A percentile compares a stretch with the other conserved stretches of the same genome.
Evolutionary conservation across 2,113 vertebrate genomes (phyloP).

Genomic region (Hemicordylus capensis): DNA sequence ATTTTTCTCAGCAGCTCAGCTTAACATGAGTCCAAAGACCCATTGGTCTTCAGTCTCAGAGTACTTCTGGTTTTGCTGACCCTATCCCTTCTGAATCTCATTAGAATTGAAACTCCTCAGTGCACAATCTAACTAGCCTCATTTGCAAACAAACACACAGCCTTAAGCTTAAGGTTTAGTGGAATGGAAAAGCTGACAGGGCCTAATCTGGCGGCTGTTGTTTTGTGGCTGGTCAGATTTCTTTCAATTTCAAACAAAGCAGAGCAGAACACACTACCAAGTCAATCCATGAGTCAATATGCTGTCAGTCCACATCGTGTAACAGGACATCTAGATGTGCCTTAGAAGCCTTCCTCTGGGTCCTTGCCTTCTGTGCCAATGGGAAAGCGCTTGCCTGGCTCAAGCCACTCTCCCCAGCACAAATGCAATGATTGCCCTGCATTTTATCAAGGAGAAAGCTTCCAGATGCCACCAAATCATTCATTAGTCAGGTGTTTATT

Average conservation of each 20-base stretch:
- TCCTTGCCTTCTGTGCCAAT: neutral
- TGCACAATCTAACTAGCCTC: slow-evolving; percentile 18
- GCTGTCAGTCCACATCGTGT: neutral
- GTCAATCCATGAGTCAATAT: neutral
- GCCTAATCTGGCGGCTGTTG: slow-evolving; percentile 28
- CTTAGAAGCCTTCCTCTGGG: neutral
- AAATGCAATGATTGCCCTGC: slow-evolving; percentile 6
- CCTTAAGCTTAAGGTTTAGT: slow-evolving; percentile 39
- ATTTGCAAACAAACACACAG: slow-evolving; percentile 16
- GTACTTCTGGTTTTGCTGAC: slow-evolving; percentile 36
- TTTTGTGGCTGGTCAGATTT: slow-evolving; percentile 43
- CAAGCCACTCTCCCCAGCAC: neutral
- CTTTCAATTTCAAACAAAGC: slow-evolving; percentile 28
- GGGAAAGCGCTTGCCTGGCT: neutral
- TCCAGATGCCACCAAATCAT: neutral
- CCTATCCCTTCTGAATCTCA: slow-evolving; percentile 22
- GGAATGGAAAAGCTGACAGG: slow-evolving; percentile 51
- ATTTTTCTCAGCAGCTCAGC: neutral
- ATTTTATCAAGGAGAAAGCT: neutral
- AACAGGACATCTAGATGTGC: neutral
- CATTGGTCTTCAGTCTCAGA: slow-evolving; percentile 15
- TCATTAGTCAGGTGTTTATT: neutral
- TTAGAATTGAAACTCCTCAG: slow-evolving; percentile 49
- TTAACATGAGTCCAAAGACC: slow-evolving; percentile 22
- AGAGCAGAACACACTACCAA: slow-evolving; percentile 32